Conservation (phyloP, 2,113 vertebrate genomes). For the Penelope pileata region DNA sequence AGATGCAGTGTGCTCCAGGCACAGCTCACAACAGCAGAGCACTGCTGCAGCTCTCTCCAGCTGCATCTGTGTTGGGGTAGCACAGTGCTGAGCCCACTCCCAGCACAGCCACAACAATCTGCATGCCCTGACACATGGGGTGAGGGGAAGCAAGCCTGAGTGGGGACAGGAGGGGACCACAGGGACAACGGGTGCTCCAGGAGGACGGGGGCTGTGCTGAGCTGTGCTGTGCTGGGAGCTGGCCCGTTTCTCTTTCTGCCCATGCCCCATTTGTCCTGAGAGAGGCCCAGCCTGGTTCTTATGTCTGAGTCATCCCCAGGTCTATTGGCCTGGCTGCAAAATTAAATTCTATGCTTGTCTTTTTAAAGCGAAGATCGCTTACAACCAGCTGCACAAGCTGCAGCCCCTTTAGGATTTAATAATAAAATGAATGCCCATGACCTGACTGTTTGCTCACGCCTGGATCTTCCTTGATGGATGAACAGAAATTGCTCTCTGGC, state of each 20-base stretch:
- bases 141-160: neutral
- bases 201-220: neutral
- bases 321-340: constrained; percentile 47
- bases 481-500: constrained; percentile 71
- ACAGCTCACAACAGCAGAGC: accelerated
- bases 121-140: accelerated
- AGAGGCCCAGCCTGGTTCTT: constrained; percentile 22
- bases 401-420: constrained; percentile 65
- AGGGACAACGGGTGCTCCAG: neutral
- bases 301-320: constrained; percentile 64
- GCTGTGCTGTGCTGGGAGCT: neutral
- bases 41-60: neutral
- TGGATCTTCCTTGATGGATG: constrained; percentile 72
- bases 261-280: neutral
- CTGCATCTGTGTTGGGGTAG: accelerated
- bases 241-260: neutral
- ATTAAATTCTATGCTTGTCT: constrained; percentile 65
- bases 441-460: constrained; percentile 67
- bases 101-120: neutral
- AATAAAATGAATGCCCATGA: constrained; percentile 70
- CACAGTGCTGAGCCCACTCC: accelerated
- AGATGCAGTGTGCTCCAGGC: no score
- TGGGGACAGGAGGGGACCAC: neutral
- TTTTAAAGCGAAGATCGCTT: constrained; percentile 60
- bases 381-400: constrained; percentile 51